A percentile compares a stretch with the other conserved stretches of the same genome.
phyloP scores from a whole-genome alignment of 2,113 vertebrate genomes.

The Poeciliopsis retropinna region DNA sequence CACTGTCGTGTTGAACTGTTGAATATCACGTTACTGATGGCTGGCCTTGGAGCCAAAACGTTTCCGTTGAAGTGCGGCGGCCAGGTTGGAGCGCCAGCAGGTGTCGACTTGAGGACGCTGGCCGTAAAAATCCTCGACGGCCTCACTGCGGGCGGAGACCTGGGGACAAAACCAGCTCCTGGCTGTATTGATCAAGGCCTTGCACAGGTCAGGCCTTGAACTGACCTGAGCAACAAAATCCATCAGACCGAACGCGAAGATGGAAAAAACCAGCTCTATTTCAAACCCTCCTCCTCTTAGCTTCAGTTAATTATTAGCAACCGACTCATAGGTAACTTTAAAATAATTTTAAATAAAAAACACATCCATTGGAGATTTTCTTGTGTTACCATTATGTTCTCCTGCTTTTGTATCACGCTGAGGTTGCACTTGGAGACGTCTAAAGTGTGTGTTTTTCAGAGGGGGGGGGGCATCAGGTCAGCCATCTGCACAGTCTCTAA shows the following conservation, averaged over 20 bases:
- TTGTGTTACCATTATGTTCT: too few species aligned
- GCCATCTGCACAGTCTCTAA: constrained; percentile 65
- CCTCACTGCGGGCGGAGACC: constrained; percentile 6
- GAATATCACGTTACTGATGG: too few species aligned
- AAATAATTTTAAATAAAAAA: background rate
- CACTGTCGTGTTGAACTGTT: too few species aligned
- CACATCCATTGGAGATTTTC: background rate
- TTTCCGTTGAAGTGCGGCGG: too few species aligned
- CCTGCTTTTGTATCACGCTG: background rate
- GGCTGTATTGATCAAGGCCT: too few species aligned
- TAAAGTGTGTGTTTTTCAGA: background rate
- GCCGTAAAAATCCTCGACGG: background rate
- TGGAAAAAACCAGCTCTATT: background rate
- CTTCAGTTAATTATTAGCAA: background rate
- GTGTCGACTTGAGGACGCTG: too few species aligned
- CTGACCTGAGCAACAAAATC: constrained; percentile 10
- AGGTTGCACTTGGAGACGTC: background rate
- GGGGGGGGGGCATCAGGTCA: constrained; percentile 35
- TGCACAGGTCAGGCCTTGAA: too few species aligned
- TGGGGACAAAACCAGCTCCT: background rate
- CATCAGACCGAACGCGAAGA: constrained; percentile 2
- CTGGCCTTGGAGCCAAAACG: too few species aligned
- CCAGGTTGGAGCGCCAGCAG: too few species aligned
- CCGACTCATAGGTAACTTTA: background rate
- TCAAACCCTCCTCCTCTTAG: background rate